Base-by-base conservation (phyloP, 2,797 vertebrate species). In the Discoglossus pictus region DNA sequence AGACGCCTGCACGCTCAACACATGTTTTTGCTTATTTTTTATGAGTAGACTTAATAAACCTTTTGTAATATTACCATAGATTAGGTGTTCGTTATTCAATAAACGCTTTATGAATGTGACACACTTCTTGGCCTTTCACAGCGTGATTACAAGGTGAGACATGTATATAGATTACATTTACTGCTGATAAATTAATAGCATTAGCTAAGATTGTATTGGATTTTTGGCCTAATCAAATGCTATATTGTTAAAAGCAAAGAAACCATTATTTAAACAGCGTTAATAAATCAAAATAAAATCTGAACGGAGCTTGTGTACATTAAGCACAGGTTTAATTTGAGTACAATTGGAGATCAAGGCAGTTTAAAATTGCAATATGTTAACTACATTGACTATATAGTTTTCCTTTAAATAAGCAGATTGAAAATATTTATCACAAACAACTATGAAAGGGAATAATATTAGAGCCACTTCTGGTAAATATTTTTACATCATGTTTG, bases 121-220 rank as follows among this genome's bases (percentile, higher is more conserved):
- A 17, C 18, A 24, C 17, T 84, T 87, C 82, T 83, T 87, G 84
- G 79, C 80, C 83, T 83, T 84, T 83, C 86, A 80, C 80, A 84
- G 81, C 79, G 73, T 79, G 83, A 83, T 77, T 85, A 78, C 85
- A 82, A 87, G 76, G 79, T 86, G 74, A 76, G 77, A 75, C 84
- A 82, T 81, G 83, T 83, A 78, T 88, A 83, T 87, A 82, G 83
- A 85, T 85, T 86, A 81, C 85, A 88, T 82, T 90, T 87, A 89
- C 80, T 80, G 82, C 80, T 84, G 84, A 88, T 81, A 83, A 65
- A 35, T 68, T 82, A 82, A 84, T 82, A 84, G 83, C 79, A 80
- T 68, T 80, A 84, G 84, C 72, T 86, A 86, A 87, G 76, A 65
- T 73, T 70, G 44, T 74, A 70, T 75, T 79, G 76, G 79, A 84